Evolutionary conservation across 2,888 invertebrate species (phyloP).

Genomic region (Cabera pusaria): DNA sequence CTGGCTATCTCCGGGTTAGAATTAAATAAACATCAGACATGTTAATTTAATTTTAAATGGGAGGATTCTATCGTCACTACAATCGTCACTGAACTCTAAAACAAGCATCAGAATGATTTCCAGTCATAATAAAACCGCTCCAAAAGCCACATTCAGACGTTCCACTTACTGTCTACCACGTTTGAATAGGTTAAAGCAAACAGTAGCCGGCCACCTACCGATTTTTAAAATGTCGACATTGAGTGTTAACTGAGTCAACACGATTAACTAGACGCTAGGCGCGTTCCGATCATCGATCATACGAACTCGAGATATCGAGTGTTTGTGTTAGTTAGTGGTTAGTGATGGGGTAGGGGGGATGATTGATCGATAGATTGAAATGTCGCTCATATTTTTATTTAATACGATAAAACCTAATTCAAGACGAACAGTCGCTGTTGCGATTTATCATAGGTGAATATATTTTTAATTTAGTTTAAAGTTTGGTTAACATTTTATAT

Average conservation of each 20-base stretch:
- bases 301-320: slow-evolving; percentile 52
- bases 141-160: slow-evolving; percentile 21
- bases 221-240: slow-evolving; percentile 58
- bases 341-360: slow-evolving; percentile 37
- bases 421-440: too few species aligned
- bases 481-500: too few species aligned
- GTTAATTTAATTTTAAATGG: too few species aligned
- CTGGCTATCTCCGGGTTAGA: too few species aligned
- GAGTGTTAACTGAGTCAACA: slow-evolving; percentile 72
- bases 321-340: slow-evolving; percentile 46
- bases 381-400: too few species aligned
- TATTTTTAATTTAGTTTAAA: too few species aligned
- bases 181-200: slow-evolving; percentile 68
- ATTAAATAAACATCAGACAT: too few species aligned
- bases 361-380: slow-evolving; percentile 14
- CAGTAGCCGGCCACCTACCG: slow-evolving; percentile 72
- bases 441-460: too few species aligned
- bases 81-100: slow-evolving; percentile 2
- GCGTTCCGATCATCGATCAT: slow-evolving; percentile 66
- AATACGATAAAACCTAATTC: too few species aligned
- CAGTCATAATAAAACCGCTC: neutral
- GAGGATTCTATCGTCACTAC: too few species aligned
- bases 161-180: slow-evolving; percentile 41
- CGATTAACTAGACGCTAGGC: slow-evolving; percentile 62
- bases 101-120: neutral